A percentile compares a stretch with the other conserved stretches of the same genome.
Evolutionary conservation across 1,140 invertebrate species (phyloP).

Genomic region (Cryptotermes secundus): DNA sequence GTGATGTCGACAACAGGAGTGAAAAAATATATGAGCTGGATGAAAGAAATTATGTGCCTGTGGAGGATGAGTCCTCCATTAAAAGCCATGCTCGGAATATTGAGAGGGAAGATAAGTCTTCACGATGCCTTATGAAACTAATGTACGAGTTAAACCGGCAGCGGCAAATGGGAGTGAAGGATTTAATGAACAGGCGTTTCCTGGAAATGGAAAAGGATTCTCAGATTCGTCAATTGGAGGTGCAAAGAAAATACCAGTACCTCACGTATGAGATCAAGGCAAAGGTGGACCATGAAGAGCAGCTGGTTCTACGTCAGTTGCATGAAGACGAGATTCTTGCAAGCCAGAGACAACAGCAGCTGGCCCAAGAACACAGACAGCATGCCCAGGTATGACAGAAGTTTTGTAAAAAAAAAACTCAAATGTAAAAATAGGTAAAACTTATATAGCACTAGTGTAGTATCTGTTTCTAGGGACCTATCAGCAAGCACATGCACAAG

Average conservation of each 20-base stretch:
- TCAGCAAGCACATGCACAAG: too few species aligned
- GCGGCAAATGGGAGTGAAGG: neutral
- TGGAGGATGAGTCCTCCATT: too few species aligned
- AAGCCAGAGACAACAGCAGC: neutral
- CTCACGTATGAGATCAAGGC: neutral
- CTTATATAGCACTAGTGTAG: too few species aligned
- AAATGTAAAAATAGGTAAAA: too few species aligned
- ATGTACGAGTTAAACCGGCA: neutral
- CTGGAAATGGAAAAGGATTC: neutral
- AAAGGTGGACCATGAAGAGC: neutral
- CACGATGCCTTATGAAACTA: neutral
- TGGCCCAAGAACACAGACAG: constrained; percentile 9
- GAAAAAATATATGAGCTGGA: neutral
- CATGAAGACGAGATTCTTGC: constrained; percentile 23
- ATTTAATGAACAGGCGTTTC: neutral
- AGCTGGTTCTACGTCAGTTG: neutral
- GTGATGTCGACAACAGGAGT: neutral
- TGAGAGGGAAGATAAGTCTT: neutral
- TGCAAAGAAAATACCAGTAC: neutral
- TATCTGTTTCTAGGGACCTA: too few species aligned
- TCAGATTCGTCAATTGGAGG: neutral
- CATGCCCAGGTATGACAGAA: neutral
- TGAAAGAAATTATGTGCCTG: neutral
- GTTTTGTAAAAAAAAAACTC: too few species aligned
- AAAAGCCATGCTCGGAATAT: too few species aligned